Evolutionary conservation across 1,140 invertebrate species (phyloP).

Genomic region (Drosophila sucinea): DNA sequence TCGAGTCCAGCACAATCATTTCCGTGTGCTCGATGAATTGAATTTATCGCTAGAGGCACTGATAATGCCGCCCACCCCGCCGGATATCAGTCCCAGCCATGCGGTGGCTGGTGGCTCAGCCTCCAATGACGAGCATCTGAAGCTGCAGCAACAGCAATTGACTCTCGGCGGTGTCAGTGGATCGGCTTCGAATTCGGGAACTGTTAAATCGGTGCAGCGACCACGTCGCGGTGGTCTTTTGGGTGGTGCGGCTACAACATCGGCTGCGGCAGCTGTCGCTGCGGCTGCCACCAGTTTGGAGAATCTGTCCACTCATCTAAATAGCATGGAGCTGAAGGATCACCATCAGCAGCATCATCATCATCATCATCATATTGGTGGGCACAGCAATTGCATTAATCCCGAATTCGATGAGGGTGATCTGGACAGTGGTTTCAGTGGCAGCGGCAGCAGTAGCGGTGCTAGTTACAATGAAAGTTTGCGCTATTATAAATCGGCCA

Average conservation of each 20-base stretch:
- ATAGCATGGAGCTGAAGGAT: slow-evolving; percentile 88
- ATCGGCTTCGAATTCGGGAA: not conserved
- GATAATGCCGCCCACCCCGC: slow-evolving; percentile 88
- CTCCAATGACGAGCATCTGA: slow-evolving; percentile 22
- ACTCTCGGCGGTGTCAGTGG: not conserved
- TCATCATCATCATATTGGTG: slow-evolving; percentile 20
- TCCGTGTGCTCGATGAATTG: slow-evolving; percentile 91
- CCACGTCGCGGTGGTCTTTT: slow-evolving; percentile 69
- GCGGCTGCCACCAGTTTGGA: slow-evolving; percentile 83
- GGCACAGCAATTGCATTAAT: slow-evolving; percentile 85
- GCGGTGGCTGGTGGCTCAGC: slow-evolving; percentile 21
- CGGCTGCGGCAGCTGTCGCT: slow-evolving; percentile 31
- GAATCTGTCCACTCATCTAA: slow-evolving; percentile 85
- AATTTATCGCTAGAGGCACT: slow-evolving; percentile 94
- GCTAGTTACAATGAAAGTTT: slow-evolving; percentile 89
- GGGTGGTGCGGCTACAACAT: slow-evolving; percentile 44
- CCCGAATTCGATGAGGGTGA: slow-evolving; percentile 87
- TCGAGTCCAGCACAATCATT: slow-evolving; percentile 90
- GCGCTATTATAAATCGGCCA: slow-evolving; percentile 83
- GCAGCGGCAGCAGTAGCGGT: slow-evolving; percentile 88
- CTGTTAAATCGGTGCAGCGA: slow-evolving; percentile 70
- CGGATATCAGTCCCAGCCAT: slow-evolving; percentile 70
- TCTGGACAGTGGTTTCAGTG: slow-evolving; percentile 91
- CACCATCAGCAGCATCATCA: slow-evolving; percentile 73
- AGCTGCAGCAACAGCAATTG: slow-evolving; percentile 26